These are phyloP conservation scores for Acholoe squamosa DNA, from an alignment of 2,888 invertebrate genomes.

Conservation along the genomic window DNA sequence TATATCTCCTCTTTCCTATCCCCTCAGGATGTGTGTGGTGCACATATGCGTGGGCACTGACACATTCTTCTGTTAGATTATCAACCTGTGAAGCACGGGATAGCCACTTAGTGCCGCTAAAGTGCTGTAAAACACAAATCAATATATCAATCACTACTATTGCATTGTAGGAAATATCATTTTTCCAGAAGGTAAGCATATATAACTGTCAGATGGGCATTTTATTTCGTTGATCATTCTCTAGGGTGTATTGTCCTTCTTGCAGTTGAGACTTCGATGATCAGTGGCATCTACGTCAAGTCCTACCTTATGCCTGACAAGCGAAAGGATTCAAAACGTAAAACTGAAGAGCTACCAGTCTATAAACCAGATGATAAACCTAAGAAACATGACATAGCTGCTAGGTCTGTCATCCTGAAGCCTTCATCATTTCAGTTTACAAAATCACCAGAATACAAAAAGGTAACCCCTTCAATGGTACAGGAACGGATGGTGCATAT, in stretches of 20 bases:
- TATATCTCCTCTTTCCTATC: no score
- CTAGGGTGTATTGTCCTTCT: slow-evolving; percentile 18
- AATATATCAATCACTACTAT: no score
- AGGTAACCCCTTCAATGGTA: slow-evolving; percentile 74
- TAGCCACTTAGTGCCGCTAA: no score
- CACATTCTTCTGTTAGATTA: no score
- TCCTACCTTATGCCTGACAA: slow-evolving; percentile 78
- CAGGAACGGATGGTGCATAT: slow-evolving; percentile 75
- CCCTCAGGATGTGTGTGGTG: no score
- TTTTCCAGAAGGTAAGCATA: no score
- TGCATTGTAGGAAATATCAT: no score
- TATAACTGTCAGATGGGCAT: no score
- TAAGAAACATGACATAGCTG: slow-evolving; percentile 74
- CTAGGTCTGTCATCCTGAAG: slow-evolving; percentile 71
- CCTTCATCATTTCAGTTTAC: slow-evolving; percentile 69
- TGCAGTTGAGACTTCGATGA: slow-evolving; percentile 79
- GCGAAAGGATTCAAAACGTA: slow-evolving; percentile 76
- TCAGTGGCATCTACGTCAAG: slow-evolving; percentile 78
- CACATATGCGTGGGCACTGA: no score
- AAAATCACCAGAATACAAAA: slow-evolving; percentile 76
- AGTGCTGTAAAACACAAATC: no score
- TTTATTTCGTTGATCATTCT: background rate
- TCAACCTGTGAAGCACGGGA: no score
- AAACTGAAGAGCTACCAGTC: slow-evolving; percentile 78
- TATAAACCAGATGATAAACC: slow-evolving; percentile 66